Evolutionary conservation across 2,113 vertebrate genomes (phyloP), one percentile per base, ranked within the genome.

Genomic region (Osmerus eperlanus): DNA sequence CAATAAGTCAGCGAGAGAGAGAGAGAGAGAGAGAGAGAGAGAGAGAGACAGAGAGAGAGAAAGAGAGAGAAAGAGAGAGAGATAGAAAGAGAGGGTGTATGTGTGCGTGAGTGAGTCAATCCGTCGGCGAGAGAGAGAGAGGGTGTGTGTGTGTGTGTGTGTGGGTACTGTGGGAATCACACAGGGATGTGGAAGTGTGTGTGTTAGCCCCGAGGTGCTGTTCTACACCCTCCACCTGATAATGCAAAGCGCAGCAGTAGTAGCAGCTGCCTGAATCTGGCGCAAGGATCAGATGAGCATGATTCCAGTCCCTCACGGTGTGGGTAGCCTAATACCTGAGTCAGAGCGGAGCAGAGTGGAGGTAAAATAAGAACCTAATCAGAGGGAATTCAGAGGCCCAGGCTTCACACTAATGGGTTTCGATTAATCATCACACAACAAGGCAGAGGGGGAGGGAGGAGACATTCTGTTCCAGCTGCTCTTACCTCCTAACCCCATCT

Each of bases 321-420:
- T 60, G 82, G 80, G 85, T 85, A 88, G 85, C 70, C 66, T 51
- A 28, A 41, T 75, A 15, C 51, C 64, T 72, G 28, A 78, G 83
- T 73, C 41, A 47, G 8, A 47, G 83, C 83, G 86, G 72, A 73
- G 75, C 65, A 70, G 73, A 75, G 18, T 29, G 66, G 72, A 78
- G 61, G 58, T 79, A 80, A 83, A 86, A 88, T 86, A 86, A 83
- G 75, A 90, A 89, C 84, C 81, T 85, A 89, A 91, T 92, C 89
- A 89, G 81, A 81, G 41, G 67, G 82, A 88, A 88, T 87, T 86
- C 83, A 83, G 73, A 63, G 79, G 83, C 76, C 81, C 79, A 21
- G 67, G 78, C 76, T 85, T 71, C 25, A 63, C 77, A 78, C 85
- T 90, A 89, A 92, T 90, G 81, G 81, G 52, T 81, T 90, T 90